Evolutionary conservation across 2,797 vertebrate species (phyloP).

Genomic region (Melopsittacus undulatus): DNA sequence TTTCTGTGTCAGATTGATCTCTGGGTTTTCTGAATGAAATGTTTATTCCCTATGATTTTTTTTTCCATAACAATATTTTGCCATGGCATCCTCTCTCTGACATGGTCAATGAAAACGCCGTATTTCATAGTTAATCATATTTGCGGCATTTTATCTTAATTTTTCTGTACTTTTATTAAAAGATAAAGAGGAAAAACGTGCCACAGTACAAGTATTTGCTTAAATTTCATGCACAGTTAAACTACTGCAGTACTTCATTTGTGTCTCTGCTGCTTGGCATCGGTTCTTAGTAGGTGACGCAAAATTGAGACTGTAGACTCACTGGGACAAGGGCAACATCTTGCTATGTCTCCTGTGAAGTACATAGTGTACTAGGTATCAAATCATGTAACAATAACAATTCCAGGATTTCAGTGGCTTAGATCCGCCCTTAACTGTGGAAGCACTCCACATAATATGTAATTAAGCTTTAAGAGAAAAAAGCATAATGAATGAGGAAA

Average conservation of each 20-base stretch:
- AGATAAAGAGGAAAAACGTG: neutral
- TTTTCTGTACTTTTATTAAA: conserved; percentile 10
- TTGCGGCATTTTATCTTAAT: neutral
- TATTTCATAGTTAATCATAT: neutral
- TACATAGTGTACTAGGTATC: neutral
- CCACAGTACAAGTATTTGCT: neutral
- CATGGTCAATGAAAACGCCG: neutral
- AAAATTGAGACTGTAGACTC: neutral
- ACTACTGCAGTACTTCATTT: neutral
- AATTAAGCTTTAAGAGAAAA: neutral
- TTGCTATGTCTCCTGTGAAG: neutral
- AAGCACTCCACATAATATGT: neutral
- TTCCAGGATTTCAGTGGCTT: neutral
- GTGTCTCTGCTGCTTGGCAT: neutral
- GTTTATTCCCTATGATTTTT: neutral
- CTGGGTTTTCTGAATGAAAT: neutral
- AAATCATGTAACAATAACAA: neutral
- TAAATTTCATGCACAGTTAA: neutral
- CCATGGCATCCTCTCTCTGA: neutral
- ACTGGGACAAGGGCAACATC: neutral
- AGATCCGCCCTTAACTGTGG: neutral
- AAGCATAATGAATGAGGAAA: neutral
- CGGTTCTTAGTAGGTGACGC: neutral
- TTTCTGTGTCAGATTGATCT: neutral
- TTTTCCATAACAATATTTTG: neutral